Conservation (phyloP, 2,888 invertebrate species). For the Drosophila sordidula region DNA sequence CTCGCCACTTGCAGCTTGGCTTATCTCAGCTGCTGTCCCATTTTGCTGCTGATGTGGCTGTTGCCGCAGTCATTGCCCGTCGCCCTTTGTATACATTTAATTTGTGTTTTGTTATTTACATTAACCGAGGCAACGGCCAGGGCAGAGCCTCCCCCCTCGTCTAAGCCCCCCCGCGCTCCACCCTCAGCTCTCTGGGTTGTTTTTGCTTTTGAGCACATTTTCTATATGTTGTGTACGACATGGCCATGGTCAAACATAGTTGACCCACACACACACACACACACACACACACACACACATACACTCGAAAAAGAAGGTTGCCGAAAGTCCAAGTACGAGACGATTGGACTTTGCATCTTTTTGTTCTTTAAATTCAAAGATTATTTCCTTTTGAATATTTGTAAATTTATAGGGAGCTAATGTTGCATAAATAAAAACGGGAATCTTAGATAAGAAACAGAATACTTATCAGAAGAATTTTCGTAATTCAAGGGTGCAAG, state of each 20-base stretch:
- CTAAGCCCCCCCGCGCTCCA: background rate
- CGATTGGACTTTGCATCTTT: too few species aligned
- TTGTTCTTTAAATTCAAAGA: too few species aligned
- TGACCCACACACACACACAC: conserved; percentile 46
- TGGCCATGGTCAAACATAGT: conserved; percentile 61
- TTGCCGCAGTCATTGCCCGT: conserved; percentile 44
- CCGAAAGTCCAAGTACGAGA: too few species aligned
- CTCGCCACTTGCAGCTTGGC: conserved; percentile 55
- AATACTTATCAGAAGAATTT: too few species aligned
- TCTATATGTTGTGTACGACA: conserved; percentile 47
- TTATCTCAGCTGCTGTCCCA: conserved; percentile 68
- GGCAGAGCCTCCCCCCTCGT: conserved; percentile 11
- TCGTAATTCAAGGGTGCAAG: too few species aligned
- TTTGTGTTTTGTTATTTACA: conserved; percentile 84
- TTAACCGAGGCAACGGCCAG: conserved; percentile 72
- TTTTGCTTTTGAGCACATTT: conserved; percentile 68
- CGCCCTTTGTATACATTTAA: conserved; percentile 82
- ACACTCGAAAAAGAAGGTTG: conserved; percentile 4
- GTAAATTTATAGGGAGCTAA: too few species aligned
- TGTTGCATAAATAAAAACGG: too few species aligned
- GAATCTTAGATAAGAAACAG: too few species aligned
- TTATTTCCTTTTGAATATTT: too few species aligned
- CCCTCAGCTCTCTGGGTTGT: conserved; percentile 27
- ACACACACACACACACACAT: conserved; percentile 9
- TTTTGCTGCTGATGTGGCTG: conserved; percentile 25